phyloP scores from a whole-genome alignment of 2,797 vertebrate genomes.

The Gymnoscopelus braueri region DNA sequence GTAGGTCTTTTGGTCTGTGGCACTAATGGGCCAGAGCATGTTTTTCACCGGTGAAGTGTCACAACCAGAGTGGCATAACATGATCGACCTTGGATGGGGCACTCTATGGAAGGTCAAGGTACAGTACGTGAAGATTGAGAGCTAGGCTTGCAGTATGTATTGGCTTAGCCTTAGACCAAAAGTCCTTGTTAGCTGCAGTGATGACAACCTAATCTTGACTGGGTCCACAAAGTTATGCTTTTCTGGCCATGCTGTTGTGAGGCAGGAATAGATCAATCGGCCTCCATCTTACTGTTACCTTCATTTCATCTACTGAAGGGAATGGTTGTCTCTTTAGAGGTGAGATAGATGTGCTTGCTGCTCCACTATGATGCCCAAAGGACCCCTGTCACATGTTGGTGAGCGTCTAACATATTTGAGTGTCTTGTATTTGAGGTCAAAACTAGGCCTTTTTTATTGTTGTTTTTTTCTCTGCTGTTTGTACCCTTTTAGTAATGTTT shows the following conservation, averaged over 20 bases:
- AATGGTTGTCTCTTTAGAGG: constrained; percentile 50
- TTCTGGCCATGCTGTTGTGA: constrained; percentile 19
- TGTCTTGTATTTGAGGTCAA: no score
- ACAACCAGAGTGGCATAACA: constrained; percentile 53
- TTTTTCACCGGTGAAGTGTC: constrained; percentile 62
- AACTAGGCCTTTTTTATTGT: no score
- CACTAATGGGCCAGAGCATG: constrained; percentile 18
- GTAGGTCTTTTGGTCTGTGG: constrained; percentile 56
- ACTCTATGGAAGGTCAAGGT: constrained; percentile 13
- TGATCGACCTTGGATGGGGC: constrained; percentile 24
- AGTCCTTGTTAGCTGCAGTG: constrained; percentile 35
- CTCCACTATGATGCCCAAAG: constrained; percentile 43
- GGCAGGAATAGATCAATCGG: constrained; percentile 15
- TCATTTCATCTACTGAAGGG: constrained; percentile 30
- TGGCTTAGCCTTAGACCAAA: neutral
- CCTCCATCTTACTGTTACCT: constrained; percentile 8
- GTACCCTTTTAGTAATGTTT: no score
- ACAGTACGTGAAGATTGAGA: neutral
- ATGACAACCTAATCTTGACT: neutral
- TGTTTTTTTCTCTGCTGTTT: no score
- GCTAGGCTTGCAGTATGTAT: neutral
- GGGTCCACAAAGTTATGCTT: neutral
- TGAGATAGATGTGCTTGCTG: constrained; percentile 58
- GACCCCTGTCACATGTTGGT: constrained; percentile 39
- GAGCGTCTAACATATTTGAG: constrained; percentile 4